Evolutionary conservation across 2,113 vertebrate genomes (phyloP).

Genomic region (Fregetta grallaria): DNA sequence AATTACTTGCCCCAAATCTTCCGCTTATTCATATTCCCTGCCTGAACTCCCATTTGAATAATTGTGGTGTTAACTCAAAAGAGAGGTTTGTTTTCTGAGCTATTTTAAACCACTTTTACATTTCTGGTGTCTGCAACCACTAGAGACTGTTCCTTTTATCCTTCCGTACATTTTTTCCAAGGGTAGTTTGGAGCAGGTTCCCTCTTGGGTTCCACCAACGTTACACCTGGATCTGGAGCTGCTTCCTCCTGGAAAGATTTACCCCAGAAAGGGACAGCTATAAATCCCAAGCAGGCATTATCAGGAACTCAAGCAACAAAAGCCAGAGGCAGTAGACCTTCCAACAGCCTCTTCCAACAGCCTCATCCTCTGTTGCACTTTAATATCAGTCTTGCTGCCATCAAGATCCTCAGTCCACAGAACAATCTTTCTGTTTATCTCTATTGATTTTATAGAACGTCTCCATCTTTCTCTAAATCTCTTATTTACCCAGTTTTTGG

Average conservation of each 20-base stretch:
- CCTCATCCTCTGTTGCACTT: not conserved
- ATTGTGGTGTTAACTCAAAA: not conserved
- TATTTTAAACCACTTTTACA: not conserved
- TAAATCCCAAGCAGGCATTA: not conserved
- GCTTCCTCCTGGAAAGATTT: not conserved
- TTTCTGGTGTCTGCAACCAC: not conserved
- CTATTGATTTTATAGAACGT: not conserved
- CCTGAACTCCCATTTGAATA: not conserved
- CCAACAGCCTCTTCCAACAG: not conserved
- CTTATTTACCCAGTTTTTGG: not conserved
- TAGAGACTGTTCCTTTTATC: not conserved
- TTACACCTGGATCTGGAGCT: not conserved
- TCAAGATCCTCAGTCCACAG: not conserved
- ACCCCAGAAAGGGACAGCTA: not conserved
- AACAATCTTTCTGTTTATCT: not conserved
- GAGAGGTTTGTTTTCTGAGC: not conserved
- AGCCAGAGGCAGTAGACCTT: not conserved
- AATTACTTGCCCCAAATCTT: not conserved
- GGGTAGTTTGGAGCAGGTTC: not conserved
- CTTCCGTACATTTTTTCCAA: not conserved
- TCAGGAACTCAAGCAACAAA: not conserved
- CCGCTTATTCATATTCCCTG: not conserved
- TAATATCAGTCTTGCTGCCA: not conserved
- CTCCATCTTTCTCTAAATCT: not conserved
- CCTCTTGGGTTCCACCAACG: fast-evolving